phyloP scores from a whole-genome alignment of 2,797 vertebrate species.

The Chaetophractus vellerosus region DNA sequence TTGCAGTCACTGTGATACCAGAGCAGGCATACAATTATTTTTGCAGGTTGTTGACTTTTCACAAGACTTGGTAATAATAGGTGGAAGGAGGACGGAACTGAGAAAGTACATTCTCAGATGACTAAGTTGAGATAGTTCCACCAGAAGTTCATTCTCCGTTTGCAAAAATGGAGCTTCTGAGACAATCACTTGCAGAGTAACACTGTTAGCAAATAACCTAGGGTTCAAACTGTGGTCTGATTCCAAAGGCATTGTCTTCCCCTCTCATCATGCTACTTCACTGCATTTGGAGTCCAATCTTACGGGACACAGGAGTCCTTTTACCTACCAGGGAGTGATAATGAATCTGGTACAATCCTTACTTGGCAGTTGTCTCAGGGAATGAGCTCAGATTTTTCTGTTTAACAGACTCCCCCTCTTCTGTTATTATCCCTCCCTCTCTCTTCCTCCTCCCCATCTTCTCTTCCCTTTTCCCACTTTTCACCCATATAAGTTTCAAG shows the following conservation, averaged over 20 bases:
- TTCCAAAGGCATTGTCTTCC: neutral
- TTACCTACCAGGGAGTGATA: neutral
- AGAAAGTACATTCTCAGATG: constrained; percentile 58
- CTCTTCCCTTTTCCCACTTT: constrained; percentile 11
- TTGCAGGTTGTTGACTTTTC: constrained; percentile 68
- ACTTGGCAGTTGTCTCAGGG: neutral
- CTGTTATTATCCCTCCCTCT: neutral
- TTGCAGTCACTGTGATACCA: constrained; percentile 59
- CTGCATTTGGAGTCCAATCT: neutral
- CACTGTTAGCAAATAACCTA: neutral
- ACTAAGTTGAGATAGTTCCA: neutral
- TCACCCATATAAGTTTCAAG: constrained; percentile 67
- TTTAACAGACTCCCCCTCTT: neutral
- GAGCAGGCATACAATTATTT: constrained; percentile 60
- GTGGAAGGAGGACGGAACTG: neutral
- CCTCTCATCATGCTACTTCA: too few relatives aligned
- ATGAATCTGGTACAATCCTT: neutral
- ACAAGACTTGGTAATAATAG: constrained; percentile 52
- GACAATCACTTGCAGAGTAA: neutral
- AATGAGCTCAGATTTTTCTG: neutral
- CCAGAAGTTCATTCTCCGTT: constrained; percentile 1
- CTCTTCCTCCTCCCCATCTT: neutral
- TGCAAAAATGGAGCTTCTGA: neutral
- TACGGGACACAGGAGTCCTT: neutral
- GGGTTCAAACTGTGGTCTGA: neutral